Evolutionary conservation across 2,797 vertebrate species (phyloP).

Genomic region (Sebastes elongatus): DNA sequence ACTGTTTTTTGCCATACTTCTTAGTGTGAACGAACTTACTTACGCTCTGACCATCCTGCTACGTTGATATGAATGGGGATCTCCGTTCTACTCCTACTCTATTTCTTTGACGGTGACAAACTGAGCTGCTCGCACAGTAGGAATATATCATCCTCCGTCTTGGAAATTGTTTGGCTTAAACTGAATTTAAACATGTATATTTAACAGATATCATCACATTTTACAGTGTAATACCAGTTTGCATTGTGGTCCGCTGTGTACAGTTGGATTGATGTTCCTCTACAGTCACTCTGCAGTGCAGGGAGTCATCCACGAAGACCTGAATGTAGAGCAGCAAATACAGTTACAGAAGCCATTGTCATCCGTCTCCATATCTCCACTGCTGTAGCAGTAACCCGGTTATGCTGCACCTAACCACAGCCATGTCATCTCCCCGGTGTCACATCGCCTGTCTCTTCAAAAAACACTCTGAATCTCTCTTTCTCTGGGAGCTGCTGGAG

Average conservation of each 20-base stretch:
- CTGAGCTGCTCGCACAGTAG: not conserved
- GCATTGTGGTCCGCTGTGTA: not conserved
- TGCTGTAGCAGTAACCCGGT: slow-evolving; percentile 59
- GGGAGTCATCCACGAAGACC: slow-evolving; percentile 31
- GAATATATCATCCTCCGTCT: not conserved
- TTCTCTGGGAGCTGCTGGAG: not conserved
- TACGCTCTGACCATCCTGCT: not conserved
- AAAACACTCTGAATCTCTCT: slow-evolving; percentile 7
- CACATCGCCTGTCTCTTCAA: not conserved
- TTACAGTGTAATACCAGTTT: slow-evolving; percentile 28
- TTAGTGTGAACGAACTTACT: no score
- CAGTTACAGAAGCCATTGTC: slow-evolving; percentile 31
- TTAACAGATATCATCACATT: slow-evolving; percentile 8
- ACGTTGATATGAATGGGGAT: not conserved
- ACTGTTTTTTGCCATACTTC: no score
- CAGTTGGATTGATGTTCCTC: slow-evolving; percentile 39
- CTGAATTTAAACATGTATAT: slow-evolving; percentile 29
- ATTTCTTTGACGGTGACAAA: not conserved
- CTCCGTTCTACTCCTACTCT: not conserved
- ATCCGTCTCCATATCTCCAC: slow-evolving; percentile 64
- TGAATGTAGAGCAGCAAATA: slow-evolving; percentile 46
- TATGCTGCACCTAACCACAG: slow-evolving; percentile 48
- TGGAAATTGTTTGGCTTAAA: not conserved
- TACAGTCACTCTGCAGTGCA: slow-evolving; percentile 33
- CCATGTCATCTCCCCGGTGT: slow-evolving; percentile 38